These are phyloP conservation scores for Sarotherodon lohbergeri DNA, from an alignment of 2,113 vertebrate genomes.

Conservation along the genomic window DNA sequence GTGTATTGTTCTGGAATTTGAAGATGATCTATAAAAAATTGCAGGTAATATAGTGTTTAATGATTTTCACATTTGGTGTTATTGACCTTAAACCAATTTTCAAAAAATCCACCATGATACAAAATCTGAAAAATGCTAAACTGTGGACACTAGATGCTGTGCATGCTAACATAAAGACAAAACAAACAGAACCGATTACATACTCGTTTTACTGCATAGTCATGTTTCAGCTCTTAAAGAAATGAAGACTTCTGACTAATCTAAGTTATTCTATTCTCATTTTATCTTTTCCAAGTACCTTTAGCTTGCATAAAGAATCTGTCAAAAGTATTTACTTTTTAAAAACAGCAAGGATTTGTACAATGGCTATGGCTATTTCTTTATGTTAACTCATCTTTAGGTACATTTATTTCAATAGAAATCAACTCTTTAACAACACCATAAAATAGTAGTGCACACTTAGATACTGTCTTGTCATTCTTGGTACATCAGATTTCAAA, in stretches of 20 bases:
- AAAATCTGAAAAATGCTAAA: rapidly evolving
- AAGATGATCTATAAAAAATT: not conserved
- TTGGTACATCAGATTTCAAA: slow-evolving; percentile 70
- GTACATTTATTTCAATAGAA: not conserved
- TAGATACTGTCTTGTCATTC: not conserved
- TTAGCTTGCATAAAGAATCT: not conserved
- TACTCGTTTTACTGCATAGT: not conserved
- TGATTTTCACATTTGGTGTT: not conserved
- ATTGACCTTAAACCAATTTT: not conserved
- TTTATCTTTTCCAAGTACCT: not conserved
- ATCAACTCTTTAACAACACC: not conserved
- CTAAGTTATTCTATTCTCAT: not conserved
- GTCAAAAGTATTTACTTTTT: not conserved
- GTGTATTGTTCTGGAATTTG: not conserved
- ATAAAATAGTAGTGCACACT: not conserved
- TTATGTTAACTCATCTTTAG: not conserved
- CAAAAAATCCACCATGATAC: not conserved
- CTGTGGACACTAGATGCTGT: not conserved
- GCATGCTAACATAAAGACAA: not conserved
- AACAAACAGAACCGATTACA: not conserved
- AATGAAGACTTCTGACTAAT: not conserved
- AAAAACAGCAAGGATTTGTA: not conserved
- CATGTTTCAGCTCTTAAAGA: not conserved
- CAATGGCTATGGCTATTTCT: not conserved
- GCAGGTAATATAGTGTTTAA: not conserved